Evolutionary conservation across 2,797 vertebrate genomes (phyloP).

Genomic region (Sebastes itinus): DNA sequence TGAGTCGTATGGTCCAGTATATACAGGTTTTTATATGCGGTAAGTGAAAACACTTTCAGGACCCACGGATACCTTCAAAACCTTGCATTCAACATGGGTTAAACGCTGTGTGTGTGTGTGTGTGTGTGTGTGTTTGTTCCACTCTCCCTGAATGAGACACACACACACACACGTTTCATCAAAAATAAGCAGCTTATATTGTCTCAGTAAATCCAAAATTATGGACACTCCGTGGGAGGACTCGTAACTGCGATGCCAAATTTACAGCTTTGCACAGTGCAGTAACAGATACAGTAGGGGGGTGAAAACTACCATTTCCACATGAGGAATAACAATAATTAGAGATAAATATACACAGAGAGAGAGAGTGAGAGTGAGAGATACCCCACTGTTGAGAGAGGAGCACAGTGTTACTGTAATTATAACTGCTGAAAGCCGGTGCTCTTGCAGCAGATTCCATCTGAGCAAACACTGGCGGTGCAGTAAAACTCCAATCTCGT

Average conservation of each 20-base stretch:
- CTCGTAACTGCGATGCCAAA: slow-evolving; percentile 59
- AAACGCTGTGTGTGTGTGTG: background rate
- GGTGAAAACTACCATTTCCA: slow-evolving; percentile 62
- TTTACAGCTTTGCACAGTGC: slow-evolving; percentile 60
- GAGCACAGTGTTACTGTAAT: slow-evolving; percentile 73
- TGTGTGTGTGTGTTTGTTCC: slow-evolving; percentile 4
- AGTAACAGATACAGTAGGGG: slow-evolving; percentile 57
- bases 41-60: background rate
- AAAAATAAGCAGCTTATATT: slow-evolving; percentile 70
- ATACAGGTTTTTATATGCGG: background rate
- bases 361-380: slow-evolving; percentile 16
- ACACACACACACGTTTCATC: slow-evolving; percentile 24
- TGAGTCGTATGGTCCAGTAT: background rate
- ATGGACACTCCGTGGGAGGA: slow-evolving; percentile 67
- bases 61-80: background rate
- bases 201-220: slow-evolving; percentile 72
- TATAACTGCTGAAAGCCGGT: slow-evolving; percentile 54
- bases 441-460: slow-evolving; percentile 61
- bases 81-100: background rate
- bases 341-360: slow-evolving; percentile 50
- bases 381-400: slow-evolving; percentile 38
- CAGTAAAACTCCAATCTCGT: slow-evolving; percentile 55
- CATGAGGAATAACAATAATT: slow-evolving; percentile 71
- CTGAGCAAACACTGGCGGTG: slow-evolving; percentile 63
- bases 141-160: slow-evolving; percentile 8